These are phyloP conservation scores for Hippocampus guttulatus DNA, from an alignment of 2,113 vertebrate genomes.

Conservation along the genomic window DNA sequence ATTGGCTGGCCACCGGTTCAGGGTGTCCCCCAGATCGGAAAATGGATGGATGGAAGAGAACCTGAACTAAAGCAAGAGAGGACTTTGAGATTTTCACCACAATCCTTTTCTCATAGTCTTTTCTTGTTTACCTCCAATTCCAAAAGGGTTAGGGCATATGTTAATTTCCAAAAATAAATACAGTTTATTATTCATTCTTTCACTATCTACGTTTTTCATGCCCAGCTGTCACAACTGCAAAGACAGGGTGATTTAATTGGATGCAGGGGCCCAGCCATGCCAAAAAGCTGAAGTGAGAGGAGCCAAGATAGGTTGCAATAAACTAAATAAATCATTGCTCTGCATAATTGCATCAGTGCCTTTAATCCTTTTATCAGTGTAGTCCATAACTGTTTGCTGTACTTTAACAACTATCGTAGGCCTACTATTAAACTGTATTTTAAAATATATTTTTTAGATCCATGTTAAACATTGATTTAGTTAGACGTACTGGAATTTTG, in stretches of 20 bases:
- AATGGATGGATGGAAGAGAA: no score
- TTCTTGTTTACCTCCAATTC: background rate
- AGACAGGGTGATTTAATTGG: conserved; percentile 33
- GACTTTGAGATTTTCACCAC: background rate
- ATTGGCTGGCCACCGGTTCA: no score
- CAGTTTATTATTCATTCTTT: conserved; percentile 19
- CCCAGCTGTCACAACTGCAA: conserved; percentile 33
- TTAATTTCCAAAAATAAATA: conserved; percentile 14
- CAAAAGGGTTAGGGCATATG: background rate
- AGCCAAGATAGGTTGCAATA: background rate
- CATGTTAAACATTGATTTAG: background rate
- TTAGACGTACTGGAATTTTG: background rate
- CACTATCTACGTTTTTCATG: conserved; percentile 34
- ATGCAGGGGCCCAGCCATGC: conserved; percentile 23
- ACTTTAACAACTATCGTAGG: background rate
- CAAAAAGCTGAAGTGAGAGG: conserved; percentile 18
- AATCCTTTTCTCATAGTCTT: background rate
- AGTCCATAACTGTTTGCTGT: background rate
- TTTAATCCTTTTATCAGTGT: background rate
- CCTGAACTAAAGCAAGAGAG: no score
- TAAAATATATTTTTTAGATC: background rate
- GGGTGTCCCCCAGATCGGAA: no score
- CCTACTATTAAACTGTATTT: background rate
- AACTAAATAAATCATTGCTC: background rate
- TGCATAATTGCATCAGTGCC: background rate